Percentiles rank a stretch among this genome's conserved stretches.
Evolutionary conservation across 2,113 vertebrate genomes (phyloP).

Genomic region (Hyperopisus bebe): DNA sequence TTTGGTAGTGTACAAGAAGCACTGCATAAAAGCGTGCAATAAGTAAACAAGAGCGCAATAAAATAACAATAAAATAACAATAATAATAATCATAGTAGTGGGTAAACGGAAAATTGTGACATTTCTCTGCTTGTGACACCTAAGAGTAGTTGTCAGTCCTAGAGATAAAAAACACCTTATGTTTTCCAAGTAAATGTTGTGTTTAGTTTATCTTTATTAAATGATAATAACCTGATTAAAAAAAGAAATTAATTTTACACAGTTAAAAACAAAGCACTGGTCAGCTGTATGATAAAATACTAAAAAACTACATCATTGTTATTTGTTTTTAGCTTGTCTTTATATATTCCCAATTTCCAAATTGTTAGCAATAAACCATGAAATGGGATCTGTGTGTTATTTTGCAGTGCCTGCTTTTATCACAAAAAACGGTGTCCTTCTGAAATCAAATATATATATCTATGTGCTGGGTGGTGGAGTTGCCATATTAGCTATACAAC

Average conservation of each 20-base stretch:
- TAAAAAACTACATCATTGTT: constrained; percentile 85
- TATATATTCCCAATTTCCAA: constrained; percentile 68
- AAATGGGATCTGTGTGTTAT: constrained; percentile 63
- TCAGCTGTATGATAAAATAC: constrained; percentile 84
- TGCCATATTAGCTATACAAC: constrained; percentile 61
- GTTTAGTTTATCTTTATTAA: constrained; percentile 66
- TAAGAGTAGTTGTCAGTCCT: constrained; percentile 83
- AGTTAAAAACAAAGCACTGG: constrained; percentile 90
- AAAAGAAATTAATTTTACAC: constrained; percentile 78
- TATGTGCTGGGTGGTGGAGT: constrained; percentile 60
- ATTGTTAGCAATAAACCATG: constrained; percentile 71
- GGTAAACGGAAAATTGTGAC: neutral
- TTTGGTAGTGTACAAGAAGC: constrained; percentile 64
- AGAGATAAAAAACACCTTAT: constrained; percentile 55
- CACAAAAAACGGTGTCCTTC: constrained; percentile 53
- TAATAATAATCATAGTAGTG: neutral
- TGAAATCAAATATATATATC: constrained; percentile 44
- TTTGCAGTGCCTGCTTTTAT: constrained; percentile 48
- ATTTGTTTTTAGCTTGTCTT: constrained; percentile 56
- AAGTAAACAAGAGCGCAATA: constrained; percentile 4
- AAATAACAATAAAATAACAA: constrained; percentile 10
- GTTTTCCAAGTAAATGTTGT: constrained; percentile 64
- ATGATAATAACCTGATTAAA: constrained; percentile 71
- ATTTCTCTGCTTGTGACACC: constrained; percentile 72
- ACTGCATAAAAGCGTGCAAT: constrained; percentile 75